Base-by-base conservation (phyloP, 1,140 invertebrate species). In the Sarcophaga peregrina region DNA sequence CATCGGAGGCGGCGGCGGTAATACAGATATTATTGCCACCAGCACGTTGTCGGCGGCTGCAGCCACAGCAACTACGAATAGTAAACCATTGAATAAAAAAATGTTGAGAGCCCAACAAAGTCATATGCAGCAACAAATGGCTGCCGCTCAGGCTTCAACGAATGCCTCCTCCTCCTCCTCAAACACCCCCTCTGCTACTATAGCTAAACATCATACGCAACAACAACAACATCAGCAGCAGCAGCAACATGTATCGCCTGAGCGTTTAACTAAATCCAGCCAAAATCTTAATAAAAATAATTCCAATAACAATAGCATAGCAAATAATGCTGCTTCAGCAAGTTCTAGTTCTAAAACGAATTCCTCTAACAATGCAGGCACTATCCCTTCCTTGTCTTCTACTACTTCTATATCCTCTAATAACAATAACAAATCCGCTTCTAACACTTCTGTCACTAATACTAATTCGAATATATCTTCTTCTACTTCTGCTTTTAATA, bases 11-110 rank as follows among this genome's bases (percentile, higher is more conserved):
- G 37, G 17, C 68, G 58, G 20, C 76, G 74, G 20, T 47, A 75
- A 58, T 62, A 62, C 72, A 74, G 15, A 45, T 20, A 20, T 50
- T 72, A 4, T 17, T 48, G 62, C 3, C 50, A 20, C 46, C 62
- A 20, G 75, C 20, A 81, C 52, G 13, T 15, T n/a, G 85, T 83
- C n/a, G 85, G 74, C 62, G 86, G 82, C 17, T 85, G 84, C 78
- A 86, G 73, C 73, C 84, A 84, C 76, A 87, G 37, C 74, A 83
- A 20, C 80, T 82, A 17, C 81, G 78, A 54, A 54, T 83, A 72
- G 45, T 2, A 90, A 90, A 82, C 87, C 88, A 6, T 80, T 90
- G 8, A 90, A 90, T 83, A 90, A 90, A 73, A 90, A 90, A 87
- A 86, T 90, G 86, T 78, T 90, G 83, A 86, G 89, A 25, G 89